phyloP scores from a whole-genome alignment of 2,888 invertebrate species.

The Alsophila aescularia region DNA sequence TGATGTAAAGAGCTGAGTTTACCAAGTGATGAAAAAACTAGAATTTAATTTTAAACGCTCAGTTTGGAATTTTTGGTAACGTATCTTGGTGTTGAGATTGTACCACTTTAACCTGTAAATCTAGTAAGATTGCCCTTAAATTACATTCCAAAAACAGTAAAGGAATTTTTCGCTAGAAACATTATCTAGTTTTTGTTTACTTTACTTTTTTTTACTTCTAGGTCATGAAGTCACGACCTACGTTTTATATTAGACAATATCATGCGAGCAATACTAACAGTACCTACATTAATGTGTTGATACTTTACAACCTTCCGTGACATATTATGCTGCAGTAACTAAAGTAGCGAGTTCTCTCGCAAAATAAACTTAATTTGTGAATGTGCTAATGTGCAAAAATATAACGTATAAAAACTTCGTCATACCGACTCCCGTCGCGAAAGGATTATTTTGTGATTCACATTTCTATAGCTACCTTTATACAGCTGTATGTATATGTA shows the following conservation, averaged over 20 bases:
- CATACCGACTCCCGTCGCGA: slow-evolving; percentile 3
- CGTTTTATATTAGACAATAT: too few relatives aligned
- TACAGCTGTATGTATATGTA: slow-evolving; percentile 35
- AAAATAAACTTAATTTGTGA: slow-evolving; percentile 2
- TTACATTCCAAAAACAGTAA: neutral
- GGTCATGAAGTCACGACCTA: too few relatives aligned
- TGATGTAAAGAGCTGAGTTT: neutral
- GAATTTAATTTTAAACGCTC: too few relatives aligned
- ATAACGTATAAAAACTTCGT: slow-evolving; percentile 7
- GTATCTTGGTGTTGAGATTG: neutral
- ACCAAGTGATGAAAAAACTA: too few relatives aligned
- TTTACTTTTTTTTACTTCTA: too few relatives aligned
- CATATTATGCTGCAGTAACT: neutral
- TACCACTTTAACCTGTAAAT: neutral
- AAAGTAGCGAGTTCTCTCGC: neutral
- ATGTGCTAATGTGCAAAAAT: slow-evolving; percentile 4
- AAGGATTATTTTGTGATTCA: slow-evolving; percentile 6
- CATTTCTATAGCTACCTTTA: slow-evolving; percentile 16
- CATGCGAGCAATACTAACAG: too few relatives aligned
- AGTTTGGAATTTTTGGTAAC: neutral
- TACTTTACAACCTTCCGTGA: too few relatives aligned
- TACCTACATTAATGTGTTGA: too few relatives aligned
- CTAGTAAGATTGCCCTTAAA: neutral
- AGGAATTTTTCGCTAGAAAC: neutral
- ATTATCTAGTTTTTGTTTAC: neutral